Evolutionary conservation across 2,113 vertebrate species (phyloP), one percentile per base, ranked within the genome.

Genomic region (Corvus hawaiiensis): DNA sequence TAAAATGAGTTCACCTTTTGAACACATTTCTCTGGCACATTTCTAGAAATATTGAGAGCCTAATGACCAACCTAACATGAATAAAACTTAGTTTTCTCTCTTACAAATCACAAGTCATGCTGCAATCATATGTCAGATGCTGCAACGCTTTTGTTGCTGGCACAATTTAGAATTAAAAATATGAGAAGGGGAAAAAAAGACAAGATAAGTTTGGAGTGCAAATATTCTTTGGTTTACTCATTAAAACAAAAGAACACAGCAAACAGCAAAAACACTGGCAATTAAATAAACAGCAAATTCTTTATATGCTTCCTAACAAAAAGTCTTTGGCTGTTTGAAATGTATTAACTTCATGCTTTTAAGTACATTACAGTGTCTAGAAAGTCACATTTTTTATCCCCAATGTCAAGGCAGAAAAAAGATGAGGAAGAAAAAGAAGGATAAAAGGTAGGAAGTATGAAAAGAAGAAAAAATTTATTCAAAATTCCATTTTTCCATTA

Each of bases 221-320:
- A 96, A 97, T 79, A 82, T 91, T 96, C 88, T 97, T 97, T 96
- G 90, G 96, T 98, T 97, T 98, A 98, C 95, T 98, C 41, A 91
- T 95, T 73, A 97, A 97, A 96, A 96, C 44, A 97, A 92, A 96
- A 97, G 91, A 66, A 95, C 93, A 96, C 84, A 96, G 96, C 94
- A 97, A 97, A 96, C 55, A 96, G 93, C 84, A 97, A 97, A 96
- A 96, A 79, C 73, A 93, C 84, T 94, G 94, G 67, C 86, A 94
- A 93, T 98, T 98, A 98, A 98, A 98, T 98, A 97, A 97, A 97
- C 95, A 96, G 92, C 87, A 92, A 97, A 88, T 75, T 96, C 79
- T 97, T 97, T 96, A 95, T 94, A 95, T 52, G 94, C 84, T 74
- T 94, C 49, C 78, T 91, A 96, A 93, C 83, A 96, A 96, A 74